These are phyloP conservation scores for Gorsachius magnificus DNA, from an alignment of 2,797 vertebrate species.

Conservation along the genomic window DNA sequence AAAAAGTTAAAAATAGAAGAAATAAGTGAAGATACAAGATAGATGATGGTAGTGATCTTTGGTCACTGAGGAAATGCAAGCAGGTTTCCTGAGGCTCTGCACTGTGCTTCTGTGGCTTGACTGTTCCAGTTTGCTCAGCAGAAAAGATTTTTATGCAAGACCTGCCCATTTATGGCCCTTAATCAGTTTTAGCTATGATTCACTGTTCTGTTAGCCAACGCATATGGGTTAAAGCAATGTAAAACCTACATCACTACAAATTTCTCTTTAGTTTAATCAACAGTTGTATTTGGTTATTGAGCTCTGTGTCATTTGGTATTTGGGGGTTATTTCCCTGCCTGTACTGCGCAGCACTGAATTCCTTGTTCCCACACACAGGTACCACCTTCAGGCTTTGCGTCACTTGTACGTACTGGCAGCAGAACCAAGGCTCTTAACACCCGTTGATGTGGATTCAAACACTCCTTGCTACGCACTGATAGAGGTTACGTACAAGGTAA, in stretches of 20 bases:
- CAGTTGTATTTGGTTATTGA: not conserved
- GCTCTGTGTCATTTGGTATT: not conserved
- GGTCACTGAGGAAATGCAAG: not conserved
- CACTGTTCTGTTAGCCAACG: not conserved
- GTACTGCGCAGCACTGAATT: not conserved
- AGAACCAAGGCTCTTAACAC: constrained; percentile 92
- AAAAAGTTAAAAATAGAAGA: not conserved
- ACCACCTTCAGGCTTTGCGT: constrained; percentile 95
- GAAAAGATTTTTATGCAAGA: not conserved
- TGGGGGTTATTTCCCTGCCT: not conserved
- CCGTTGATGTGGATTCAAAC: constrained; percentile 93
- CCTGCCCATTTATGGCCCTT: not conserved
- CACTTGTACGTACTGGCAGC: constrained; percentile 93
- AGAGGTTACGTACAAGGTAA: constrained; percentile 94
- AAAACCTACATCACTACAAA: rapidly evolving
- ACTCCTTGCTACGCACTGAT: constrained; percentile 93
- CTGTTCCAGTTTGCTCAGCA: not conserved
- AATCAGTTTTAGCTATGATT: not conserved
- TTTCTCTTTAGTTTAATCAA: not conserved
- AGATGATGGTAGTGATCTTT: not conserved
- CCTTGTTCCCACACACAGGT: constrained; percentile 73
- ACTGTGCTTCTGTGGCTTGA: not conserved
- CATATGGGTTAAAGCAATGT: not conserved
- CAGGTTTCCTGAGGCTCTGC: not conserved
- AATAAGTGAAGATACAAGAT: not conserved